Percentiles rank a stretch among this genome's conserved stretches.
Conservation (phyloP, 1,140 invertebrate species). For the Rhagoletis zephyria region DNA sequence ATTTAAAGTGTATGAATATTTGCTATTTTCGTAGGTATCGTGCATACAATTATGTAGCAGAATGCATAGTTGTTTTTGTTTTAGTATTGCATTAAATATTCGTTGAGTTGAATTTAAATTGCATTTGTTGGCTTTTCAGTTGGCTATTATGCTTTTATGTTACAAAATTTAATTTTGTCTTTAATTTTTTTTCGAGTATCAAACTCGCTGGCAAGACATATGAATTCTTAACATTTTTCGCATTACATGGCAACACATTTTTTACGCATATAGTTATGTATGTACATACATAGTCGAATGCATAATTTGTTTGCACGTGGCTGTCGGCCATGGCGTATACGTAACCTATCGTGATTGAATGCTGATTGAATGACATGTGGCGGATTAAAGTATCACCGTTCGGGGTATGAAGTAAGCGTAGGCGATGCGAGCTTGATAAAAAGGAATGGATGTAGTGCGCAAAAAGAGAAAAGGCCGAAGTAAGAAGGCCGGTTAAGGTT, state of each 20-base stretch:
- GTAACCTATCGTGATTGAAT: constrained; percentile 16
- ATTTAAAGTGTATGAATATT: too few relatives aligned
- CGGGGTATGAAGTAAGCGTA: not conserved
- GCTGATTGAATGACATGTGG: constrained; percentile 24
- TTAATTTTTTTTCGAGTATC: not conserved
- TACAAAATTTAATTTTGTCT: not conserved
- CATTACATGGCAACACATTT: too few relatives aligned
- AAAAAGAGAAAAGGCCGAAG: not conserved
- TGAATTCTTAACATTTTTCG: too few relatives aligned
- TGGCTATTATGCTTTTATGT: not conserved
- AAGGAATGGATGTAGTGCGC: not conserved
- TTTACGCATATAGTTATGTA: not conserved
- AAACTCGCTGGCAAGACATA: too few relatives aligned
- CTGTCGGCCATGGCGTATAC: constrained; percentile 5
- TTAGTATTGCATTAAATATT: too few relatives aligned
- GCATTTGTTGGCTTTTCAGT: not conserved
- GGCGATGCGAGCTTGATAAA: not conserved
- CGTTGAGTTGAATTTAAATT: not conserved
- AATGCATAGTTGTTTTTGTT: not conserved
- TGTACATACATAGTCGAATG: not conserved
- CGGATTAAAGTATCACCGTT: not conserved
- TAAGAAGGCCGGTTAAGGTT: not conserved
- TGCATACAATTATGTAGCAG: too few relatives aligned
- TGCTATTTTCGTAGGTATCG: too few relatives aligned
- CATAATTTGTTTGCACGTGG: not conserved